Conservation (phyloP, 2,888 invertebrate species). For the Epinotia ramella region DNA sequence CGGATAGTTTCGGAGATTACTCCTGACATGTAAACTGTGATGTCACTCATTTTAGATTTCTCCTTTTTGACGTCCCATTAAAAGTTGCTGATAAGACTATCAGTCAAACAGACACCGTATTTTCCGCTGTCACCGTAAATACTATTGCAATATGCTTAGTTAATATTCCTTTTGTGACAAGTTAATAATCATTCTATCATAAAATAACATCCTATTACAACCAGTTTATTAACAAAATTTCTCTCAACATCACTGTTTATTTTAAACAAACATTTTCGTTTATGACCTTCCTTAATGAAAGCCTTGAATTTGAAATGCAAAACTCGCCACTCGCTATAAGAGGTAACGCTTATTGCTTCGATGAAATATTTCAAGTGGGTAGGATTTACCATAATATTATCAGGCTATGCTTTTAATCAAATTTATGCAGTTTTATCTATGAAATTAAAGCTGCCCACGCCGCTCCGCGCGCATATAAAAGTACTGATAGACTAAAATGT, state of each 20-base stretch:
- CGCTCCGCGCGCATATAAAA: too few relatives aligned
- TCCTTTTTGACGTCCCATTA: too few relatives aligned
- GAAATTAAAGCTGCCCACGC: neutral
- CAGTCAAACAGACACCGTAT: too few relatives aligned
- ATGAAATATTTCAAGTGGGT: slow-evolving; percentile 40
- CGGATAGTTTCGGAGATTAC: too few relatives aligned
- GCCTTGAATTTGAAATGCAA: slow-evolving; percentile 39
- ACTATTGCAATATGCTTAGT: too few relatives aligned
- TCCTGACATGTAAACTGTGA: too few relatives aligned
- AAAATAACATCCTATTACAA: neutral
- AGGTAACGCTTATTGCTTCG: slow-evolving; percentile 28
- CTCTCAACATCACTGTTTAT: slow-evolving; percentile 1
- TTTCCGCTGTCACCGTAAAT: too few relatives aligned
- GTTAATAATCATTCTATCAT: neutral
- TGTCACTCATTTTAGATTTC: too few relatives aligned
- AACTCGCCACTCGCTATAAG: slow-evolving; percentile 29
- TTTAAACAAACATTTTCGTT: slow-evolving; percentile 33
- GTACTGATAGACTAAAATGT: too few relatives aligned
- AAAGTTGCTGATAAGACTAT: too few relatives aligned
- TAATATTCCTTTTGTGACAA: too few relatives aligned
- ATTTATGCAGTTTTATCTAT: neutral
- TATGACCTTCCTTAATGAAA: slow-evolving; percentile 37
- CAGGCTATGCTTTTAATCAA: slow-evolving; percentile 26
- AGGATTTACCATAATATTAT: slow-evolving; percentile 32
- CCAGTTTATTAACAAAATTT: slow-evolving; percentile 12